Evolutionary conservation across 1,140 invertebrate genomes (phyloP), one percentile per base, ranked within the genome.

Genomic region (Papilio helenus): DNA sequence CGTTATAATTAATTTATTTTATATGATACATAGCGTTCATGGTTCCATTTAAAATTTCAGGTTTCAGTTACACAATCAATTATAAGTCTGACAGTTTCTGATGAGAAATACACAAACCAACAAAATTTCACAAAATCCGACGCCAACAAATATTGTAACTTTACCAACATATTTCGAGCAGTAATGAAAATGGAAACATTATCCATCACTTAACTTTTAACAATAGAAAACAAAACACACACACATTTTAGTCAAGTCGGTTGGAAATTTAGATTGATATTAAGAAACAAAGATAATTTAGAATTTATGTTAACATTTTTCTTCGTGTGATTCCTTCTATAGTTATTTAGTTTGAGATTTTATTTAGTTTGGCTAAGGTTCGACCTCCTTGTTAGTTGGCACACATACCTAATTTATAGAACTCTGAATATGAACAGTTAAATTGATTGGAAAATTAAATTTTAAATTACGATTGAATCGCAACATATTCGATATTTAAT

Each of bases 161-260:
- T 68, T 68, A 29, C 61, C 61, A 68, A 29, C 10, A 34, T 68
- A 68, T 68, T 68, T 34, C 14, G 61, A 68, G 61, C 61, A 29
- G 12, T 68, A 68, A 68, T 68, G 61, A 68, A 29, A 68, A 68
- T 68, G 61, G 61, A 68, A 68, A 68, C 61, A 68, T 68, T 68
- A 68, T 68, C 61, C 61, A 68, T 68, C 61, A 68, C 61, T 68
- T 68, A 68, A 29, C 61, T 68, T 68, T 68, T 29, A 68, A 68
- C 61, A 68, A 68, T 68, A 29, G 61, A 68, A 68, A 68, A 68
- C 26, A 68, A 29, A 68, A 34, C 14, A 18, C 14, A 14, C 14
- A 65, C 12, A 68, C 23, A 34, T 68, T 68, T 68, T 16, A 29
- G 26, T 29, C 26, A 29, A 29, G 0, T 29, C 26, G 3, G 26